Percentiles rank a stretch among this genome's conserved stretches.
Evolutionary conservation across 1,140 invertebrate genomes (phyloP).

Genomic region (Coenobita brevimanus): DNA sequence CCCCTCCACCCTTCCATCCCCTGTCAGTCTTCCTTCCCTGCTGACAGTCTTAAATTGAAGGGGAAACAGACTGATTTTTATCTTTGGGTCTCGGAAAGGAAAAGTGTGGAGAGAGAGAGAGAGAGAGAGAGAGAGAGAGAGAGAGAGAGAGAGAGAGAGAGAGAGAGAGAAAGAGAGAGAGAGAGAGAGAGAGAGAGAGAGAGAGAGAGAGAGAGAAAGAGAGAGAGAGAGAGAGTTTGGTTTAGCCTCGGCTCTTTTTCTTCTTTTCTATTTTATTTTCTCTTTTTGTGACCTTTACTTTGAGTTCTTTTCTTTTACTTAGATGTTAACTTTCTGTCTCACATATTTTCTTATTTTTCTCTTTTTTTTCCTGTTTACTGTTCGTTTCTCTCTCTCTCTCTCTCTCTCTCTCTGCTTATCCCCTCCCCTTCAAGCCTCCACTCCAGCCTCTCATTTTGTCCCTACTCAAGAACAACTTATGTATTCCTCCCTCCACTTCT

Average conservation of each 20-base stretch:
- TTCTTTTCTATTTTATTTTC: too few relatives aligned
- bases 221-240: not conserved
- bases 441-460: not conserved
- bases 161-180: slow-evolving; percentile 9
- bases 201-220: not conserved
- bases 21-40: too few relatives aligned
- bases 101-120: not conserved
- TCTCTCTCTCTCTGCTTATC: not conserved
- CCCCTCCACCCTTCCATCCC: too few relatives aligned
- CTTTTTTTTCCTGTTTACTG: not conserved
- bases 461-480: too few relatives aligned
- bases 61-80: too few relatives aligned
- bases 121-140: not conserved
- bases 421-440: not conserved
- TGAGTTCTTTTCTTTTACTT: too few relatives aligned
- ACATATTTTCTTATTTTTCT: too few relatives aligned
- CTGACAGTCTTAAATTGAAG: too few relatives aligned
- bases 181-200: not conserved
- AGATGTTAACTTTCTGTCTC: too few relatives aligned
- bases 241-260: not conserved
- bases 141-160: slow-evolving; percentile 18
- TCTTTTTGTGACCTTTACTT: too few relatives aligned
- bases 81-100: not conserved
- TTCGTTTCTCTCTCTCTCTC: not conserved
- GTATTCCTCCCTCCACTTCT: not conserved